Evolutionary conservation across 2,888 invertebrate species (phyloP).

Genomic region (Formica aserva): DNA sequence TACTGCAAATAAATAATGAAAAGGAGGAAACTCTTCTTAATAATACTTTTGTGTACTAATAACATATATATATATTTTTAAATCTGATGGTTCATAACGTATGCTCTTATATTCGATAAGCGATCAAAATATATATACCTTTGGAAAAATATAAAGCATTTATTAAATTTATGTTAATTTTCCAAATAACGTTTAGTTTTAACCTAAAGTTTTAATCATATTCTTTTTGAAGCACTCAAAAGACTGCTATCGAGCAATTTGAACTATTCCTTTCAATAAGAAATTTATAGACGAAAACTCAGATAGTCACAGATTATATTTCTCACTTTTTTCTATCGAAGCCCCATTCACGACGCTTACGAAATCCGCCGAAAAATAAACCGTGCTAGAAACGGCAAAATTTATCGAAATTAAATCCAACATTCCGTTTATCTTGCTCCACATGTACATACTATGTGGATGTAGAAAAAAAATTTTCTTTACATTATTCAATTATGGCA

Average conservation of each 20-base stretch:
- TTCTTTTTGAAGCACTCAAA: not conserved
- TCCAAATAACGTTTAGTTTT: not conserved
- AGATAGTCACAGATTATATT: not conserved
- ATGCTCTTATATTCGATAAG: not conserved
- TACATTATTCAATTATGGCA: not conserved
- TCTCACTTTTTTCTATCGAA: not conserved
- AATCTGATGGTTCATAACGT: not conserved
- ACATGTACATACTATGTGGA: not conserved
- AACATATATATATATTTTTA: not conserved
- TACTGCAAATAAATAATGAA: not conserved
- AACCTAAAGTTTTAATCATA: not conserved
- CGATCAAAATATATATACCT: not conserved
- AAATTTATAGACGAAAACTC: not conserved
- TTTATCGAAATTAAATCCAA: not conserved
- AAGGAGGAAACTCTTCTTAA: not conserved
- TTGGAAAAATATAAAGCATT: not conserved
- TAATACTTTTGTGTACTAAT: not conserved
- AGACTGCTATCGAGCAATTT: not conserved
- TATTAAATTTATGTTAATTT: not conserved
- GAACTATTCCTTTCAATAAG: not conserved
- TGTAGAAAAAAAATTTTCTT: not conserved
- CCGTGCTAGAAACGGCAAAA: not conserved
- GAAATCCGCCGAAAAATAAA: not conserved
- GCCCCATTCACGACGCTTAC: not conserved
- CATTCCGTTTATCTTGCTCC: not conserved